These are phyloP conservation scores for Frankliniella intonsa DNA, from an alignment of 2,888 invertebrate species.

Conservation along the genomic window DNA sequence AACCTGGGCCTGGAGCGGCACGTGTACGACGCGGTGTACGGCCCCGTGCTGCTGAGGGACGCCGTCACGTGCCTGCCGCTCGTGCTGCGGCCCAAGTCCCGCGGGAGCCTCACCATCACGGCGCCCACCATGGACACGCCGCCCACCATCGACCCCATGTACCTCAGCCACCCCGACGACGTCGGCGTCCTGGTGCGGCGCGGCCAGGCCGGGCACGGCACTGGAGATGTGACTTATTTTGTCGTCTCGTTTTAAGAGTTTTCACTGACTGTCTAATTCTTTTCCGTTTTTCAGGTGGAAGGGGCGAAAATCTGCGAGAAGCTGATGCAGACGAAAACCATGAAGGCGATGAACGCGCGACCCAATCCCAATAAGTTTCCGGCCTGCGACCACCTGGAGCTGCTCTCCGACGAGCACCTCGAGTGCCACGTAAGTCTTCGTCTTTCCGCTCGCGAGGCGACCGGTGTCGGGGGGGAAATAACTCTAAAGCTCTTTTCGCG, in stretches of 20 bases:
- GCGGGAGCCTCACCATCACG: conserved; percentile 47
- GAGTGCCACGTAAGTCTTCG: conserved; percentile 46
- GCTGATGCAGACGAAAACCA: conserved; percentile 27
- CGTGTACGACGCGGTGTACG: conserved; percentile 29
- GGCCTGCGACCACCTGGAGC: conserved; percentile 40
- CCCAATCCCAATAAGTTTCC: conserved; percentile 37
- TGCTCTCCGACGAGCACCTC: conserved; percentile 46
- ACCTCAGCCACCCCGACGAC: conserved; percentile 33
- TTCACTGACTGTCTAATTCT: background rate
- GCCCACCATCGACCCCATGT: conserved; percentile 32
- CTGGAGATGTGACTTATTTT: too few species aligned
- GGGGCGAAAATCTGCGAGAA: conserved; percentile 30
- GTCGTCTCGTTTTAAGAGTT: background rate
- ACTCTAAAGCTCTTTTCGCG: background rate
- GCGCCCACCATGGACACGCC: conserved; percentile 18
- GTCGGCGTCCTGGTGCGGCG: conserved; percentile 20
- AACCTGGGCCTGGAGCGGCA: conserved; percentile 37
- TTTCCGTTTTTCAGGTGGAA: conserved; percentile 30
- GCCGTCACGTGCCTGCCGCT: conserved; percentile 36
- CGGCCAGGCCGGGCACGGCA: too few species aligned
- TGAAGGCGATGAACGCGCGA: background rate
- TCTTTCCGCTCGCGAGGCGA: background rate
- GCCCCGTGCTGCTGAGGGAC: conserved; percentile 33
- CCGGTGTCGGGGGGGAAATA: too few species aligned
- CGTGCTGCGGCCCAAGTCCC: conserved; percentile 46